Evolutionary conservation across 1,140 invertebrate species (phyloP).

Genomic region (Drosophila neocordata): DNA sequence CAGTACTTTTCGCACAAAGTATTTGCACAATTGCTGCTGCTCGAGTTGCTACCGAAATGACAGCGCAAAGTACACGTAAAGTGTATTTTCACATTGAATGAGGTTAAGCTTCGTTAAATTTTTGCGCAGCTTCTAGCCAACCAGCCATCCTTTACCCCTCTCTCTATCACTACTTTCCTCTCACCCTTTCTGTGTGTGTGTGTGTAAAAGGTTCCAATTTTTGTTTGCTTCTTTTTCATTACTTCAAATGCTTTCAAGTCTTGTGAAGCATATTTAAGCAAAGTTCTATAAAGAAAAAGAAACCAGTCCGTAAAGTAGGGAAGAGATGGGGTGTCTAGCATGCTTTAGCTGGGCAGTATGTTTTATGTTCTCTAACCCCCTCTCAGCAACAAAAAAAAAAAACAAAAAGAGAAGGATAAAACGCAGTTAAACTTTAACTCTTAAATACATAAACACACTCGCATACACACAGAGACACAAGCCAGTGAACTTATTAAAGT

Average conservation of each 20-base stretch:
- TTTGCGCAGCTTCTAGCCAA: slow-evolving; percentile 52
- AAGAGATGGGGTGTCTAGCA: not conserved
- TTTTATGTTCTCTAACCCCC: not conserved
- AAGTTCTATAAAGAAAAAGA: slow-evolving; percentile 62
- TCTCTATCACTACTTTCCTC: not conserved
- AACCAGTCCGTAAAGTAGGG: slow-evolving; percentile 28
- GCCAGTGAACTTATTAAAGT: slow-evolving; percentile 56
- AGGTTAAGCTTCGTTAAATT: slow-evolving; percentile 81
- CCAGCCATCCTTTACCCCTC: slow-evolving; percentile 3
- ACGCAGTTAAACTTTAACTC: slow-evolving; percentile 63
- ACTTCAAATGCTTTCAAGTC: slow-evolving; percentile 76
- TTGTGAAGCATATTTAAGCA: slow-evolving; percentile 72
- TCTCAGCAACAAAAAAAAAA: too few relatives aligned
- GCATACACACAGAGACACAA: slow-evolving; percentile 34
- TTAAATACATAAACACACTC: slow-evolving; percentile 23
- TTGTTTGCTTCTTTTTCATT: slow-evolving; percentile 64
- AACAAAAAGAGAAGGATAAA: slow-evolving; percentile 58
- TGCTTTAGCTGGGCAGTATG: slow-evolving; percentile 9
- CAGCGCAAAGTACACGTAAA: slow-evolving; percentile 79
- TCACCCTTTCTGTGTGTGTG: slow-evolving; percentile 3
- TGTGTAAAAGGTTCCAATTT: slow-evolving; percentile 43
- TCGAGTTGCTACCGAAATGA: slow-evolving; percentile 76
- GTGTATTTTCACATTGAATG: slow-evolving; percentile 79
- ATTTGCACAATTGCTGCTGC: slow-evolving; percentile 81
- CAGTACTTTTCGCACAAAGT: slow-evolving; percentile 56